phyloP scores from a whole-genome alignment of 53 echinoderm and acorn worm species.

The Paelopatides confundens region DNA sequence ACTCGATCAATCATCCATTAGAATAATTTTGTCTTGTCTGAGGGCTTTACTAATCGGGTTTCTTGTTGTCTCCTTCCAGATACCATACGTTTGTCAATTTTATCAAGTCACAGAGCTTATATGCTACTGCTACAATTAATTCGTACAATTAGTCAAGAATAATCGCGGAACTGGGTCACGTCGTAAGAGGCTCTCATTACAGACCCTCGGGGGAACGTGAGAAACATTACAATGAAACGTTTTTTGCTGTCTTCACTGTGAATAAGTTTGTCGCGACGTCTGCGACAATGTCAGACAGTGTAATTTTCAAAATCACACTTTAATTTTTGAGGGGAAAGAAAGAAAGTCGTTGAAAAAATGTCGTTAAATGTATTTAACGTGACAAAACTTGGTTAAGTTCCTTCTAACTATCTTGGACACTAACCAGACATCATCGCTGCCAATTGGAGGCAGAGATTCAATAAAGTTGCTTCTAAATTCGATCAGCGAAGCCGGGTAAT shows the following conservation, averaged over 20 bases:
- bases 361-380: background rate
- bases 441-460: constrained; percentile 37
- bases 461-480: constrained; percentile 17
- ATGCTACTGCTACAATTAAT: background rate
- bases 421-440: constrained; percentile 34
- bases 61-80: too few relatives aligned
- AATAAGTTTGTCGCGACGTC: constrained; percentile 24
- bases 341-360: too few relatives aligned
- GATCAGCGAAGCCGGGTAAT: constrained; percentile 40
- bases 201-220: background rate
- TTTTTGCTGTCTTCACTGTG: background rate
- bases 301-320: background rate
- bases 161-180: background rate
- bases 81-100: too few relatives aligned
- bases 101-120: too few relatives aligned
- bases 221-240: background rate
- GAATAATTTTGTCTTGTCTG: too few relatives aligned
- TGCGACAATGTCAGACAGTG: background rate
- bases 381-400: constrained; percentile 20
- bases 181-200: background rate
- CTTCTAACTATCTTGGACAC: constrained; percentile 35
- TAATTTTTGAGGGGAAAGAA: background rate
- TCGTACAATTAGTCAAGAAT: background rate
- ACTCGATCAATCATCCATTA: too few relatives aligned
- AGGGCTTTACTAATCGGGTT: too few relatives aligned